phyloP scores from a whole-genome alignment of 2,888 invertebrate species.

The Brenthis daphne region DNA sequence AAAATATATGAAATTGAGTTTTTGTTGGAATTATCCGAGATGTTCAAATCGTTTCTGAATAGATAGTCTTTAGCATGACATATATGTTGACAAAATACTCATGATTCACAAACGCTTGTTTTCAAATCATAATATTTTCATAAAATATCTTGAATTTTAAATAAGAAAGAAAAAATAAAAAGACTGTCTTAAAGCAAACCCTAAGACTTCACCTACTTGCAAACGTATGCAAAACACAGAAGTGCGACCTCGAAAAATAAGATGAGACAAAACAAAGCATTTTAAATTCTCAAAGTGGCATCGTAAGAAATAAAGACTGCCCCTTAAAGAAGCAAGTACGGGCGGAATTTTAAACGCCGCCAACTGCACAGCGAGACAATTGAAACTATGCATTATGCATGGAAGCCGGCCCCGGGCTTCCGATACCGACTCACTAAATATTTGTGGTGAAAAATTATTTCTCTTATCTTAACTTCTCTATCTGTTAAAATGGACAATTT shows the following conservation, averaged over 20 bases:
- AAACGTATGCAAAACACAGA: conserved; percentile 14
- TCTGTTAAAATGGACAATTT: neutral
- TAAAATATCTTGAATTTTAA: no score
- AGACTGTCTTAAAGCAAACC: neutral
- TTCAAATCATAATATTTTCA: no score
- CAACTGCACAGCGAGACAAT: conserved; percentile 53
- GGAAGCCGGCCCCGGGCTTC: conserved; percentile 44
- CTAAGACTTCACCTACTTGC: conserved; percentile 11
- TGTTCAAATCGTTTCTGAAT: no score
- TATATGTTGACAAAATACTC: no score
- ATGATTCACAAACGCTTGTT: no score
- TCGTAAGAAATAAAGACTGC: conserved; percentile 37
- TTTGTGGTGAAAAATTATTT: conserved; percentile 48
- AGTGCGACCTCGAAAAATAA: conserved; percentile 29
- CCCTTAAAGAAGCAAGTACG: conserved; percentile 41
- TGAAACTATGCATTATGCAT: conserved; percentile 72
- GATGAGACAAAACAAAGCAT: conserved; percentile 23
- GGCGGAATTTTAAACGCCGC: conserved; percentile 64
- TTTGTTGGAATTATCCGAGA: no score
- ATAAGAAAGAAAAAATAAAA: neutral
- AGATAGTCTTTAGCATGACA: no score
- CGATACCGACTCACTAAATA: conserved; percentile 48
- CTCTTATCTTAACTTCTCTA: conserved; percentile 17
- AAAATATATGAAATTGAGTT: no score
- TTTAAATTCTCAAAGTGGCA: conserved; percentile 39